Percentiles rank a stretch among this genome's conserved stretches.
Evolutionary conservation across 37 sponge, comb jelly and placozoan genomes (phyloP).

Genomic region (Axinella damicornis): DNA sequence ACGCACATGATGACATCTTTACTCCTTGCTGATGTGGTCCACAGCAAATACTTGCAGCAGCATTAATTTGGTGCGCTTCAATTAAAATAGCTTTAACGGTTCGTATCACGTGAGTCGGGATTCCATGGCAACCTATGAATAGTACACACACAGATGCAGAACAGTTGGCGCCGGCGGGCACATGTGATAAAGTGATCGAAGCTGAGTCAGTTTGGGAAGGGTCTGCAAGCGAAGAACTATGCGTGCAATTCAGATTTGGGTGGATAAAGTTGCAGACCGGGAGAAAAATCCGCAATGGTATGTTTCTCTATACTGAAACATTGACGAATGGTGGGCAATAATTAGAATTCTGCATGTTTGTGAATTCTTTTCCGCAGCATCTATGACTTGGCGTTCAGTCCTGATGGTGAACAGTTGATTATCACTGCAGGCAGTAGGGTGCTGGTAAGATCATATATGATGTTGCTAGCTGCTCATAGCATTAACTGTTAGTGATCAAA

Average conservation of each 20-base stretch:
- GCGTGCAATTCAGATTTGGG: slow-evolving; percentile 71
- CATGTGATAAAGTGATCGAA: too few relatives aligned
- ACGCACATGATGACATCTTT: too few relatives aligned
- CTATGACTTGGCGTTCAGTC: slow-evolving; percentile 82
- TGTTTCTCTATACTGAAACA: too few relatives aligned
- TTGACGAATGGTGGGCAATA: not conserved
- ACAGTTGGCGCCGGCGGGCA: not conserved
- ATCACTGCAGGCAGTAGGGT: slow-evolving; percentile 75
- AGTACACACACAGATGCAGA: too few relatives aligned
- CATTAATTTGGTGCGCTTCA: too few relatives aligned
- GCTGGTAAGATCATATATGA: slow-evolving; percentile 47
- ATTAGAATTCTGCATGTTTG: not conserved
- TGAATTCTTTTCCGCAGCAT: slow-evolving; percentile 51
- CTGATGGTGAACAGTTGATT: slow-evolving; percentile 83
- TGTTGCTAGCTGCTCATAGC: too few relatives aligned
- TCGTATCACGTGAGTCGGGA: not conserved
- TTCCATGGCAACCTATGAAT: not conserved
- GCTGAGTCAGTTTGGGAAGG: not conserved
- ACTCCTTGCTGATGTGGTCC: too few relatives aligned
- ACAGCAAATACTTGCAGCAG: too few relatives aligned
- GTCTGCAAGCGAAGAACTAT: not conserved
- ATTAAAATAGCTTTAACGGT: not conserved
- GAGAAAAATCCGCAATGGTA: slow-evolving; percentile 48
- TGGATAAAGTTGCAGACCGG: slow-evolving; percentile 67
- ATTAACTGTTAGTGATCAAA: too few relatives aligned